Evolutionary conservation across 2,888 invertebrate species (phyloP).

Genomic region (Pristionchus mayeri): DNA sequence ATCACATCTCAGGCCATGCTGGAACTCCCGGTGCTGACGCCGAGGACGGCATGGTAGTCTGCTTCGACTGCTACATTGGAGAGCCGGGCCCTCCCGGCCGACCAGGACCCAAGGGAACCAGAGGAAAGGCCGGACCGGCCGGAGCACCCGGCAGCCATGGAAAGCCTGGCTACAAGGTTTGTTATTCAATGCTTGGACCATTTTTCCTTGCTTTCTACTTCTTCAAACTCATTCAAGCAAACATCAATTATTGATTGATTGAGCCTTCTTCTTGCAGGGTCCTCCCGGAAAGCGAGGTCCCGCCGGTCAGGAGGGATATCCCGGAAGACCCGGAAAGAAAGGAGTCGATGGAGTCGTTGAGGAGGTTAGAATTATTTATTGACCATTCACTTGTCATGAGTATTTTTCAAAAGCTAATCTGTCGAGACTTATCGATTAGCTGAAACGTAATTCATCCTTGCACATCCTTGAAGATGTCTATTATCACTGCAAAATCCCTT

Average conservation of each 20-base stretch:
- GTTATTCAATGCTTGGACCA: background rate
- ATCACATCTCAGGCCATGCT: background rate
- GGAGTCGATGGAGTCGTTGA: slow-evolving; percentile 13
- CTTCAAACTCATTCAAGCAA: background rate
- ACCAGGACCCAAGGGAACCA: slow-evolving; percentile 42
- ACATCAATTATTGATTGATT: background rate
- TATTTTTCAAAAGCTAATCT: too few relatives aligned
- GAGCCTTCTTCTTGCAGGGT: background rate
- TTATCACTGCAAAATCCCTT: too few relatives aligned
- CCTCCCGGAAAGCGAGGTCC: slow-evolving; percentile 6
- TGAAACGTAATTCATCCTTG: too few relatives aligned
- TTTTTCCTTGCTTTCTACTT: background rate
- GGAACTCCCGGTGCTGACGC: slow-evolving; percentile 38
- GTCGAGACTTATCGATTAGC: too few relatives aligned
- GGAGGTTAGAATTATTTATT: slow-evolving; percentile 44
- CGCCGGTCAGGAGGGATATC: slow-evolving; percentile 42
- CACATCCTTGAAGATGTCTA: too few relatives aligned
- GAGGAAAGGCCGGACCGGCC: background rate
- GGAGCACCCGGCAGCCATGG: background rate
- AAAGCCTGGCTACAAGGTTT: background rate
- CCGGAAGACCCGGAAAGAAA: slow-evolving; percentile 45
- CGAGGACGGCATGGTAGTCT: slow-evolving; percentile 50
- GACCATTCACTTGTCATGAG: too few relatives aligned
- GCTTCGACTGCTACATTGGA: slow-evolving; percentile 51
- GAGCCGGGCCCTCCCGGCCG: slow-evolving; percentile 35